These are phyloP conservation scores for Gulo gulo DNA, from an alignment of 2,113 vertebrate genomes.

Conservation along the genomic window DNA sequence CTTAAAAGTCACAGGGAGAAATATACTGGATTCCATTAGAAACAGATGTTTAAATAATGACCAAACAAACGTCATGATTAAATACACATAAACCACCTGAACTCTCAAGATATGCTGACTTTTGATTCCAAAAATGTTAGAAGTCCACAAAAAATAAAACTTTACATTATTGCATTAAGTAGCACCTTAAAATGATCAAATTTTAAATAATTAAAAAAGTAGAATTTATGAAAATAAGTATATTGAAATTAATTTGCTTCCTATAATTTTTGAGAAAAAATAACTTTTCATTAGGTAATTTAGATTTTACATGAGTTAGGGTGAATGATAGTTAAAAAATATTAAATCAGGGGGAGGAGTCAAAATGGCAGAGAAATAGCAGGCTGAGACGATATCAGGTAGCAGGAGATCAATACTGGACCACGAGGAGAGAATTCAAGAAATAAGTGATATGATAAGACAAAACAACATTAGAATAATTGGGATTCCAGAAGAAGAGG, in stretches of 20 bases:
- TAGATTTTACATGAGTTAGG: background rate
- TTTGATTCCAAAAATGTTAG: background rate
- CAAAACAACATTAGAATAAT: no score
- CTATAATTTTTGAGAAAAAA: background rate
- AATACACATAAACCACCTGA: background rate
- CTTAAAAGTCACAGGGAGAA: background rate
- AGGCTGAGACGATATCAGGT: no score
- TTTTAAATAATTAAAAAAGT: background rate
- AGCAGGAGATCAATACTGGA: no score
- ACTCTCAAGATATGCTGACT: background rate
- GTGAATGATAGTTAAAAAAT: background rate
- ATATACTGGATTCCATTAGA: background rate
- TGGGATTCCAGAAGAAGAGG: no score
- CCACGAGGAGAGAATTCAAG: no score
- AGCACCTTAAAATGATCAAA: background rate
- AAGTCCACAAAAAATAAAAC: background rate
- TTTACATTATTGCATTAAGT: background rate
- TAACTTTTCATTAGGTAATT: background rate
- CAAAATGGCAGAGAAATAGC: no score
- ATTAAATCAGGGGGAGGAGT: background rate
- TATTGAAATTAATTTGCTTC: background rate
- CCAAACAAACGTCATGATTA: background rate
- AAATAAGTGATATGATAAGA: no score
- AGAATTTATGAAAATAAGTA: background rate
- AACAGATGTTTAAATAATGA: background rate